phyloP scores from a whole-genome alignment of 1,140 invertebrate genomes.

The Bombus sylvicola region DNA sequence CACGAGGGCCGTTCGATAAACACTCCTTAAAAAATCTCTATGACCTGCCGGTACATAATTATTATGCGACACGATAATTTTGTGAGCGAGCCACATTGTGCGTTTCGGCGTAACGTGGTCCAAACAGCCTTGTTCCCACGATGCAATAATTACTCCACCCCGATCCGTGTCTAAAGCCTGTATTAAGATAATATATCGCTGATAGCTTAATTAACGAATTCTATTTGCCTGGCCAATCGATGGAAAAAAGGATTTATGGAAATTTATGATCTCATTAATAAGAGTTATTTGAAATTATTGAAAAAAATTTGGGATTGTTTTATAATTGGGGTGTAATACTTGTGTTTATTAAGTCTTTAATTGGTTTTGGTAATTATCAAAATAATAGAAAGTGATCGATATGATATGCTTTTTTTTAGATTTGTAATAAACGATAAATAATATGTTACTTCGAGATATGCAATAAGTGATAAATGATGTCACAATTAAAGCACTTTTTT shows the following conservation, averaged over 20 bases:
- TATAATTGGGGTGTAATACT: not conserved
- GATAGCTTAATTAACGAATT: not conserved
- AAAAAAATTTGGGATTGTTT: not conserved
- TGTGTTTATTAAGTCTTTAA: too few species aligned
- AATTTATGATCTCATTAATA: too few species aligned
- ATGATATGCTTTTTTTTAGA: too few species aligned
- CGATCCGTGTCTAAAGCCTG: not conserved
- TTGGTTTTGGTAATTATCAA: not conserved
- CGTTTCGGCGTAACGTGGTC: not conserved
- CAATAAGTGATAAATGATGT: too few species aligned
- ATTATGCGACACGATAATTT: not conserved
- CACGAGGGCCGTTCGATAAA: too few species aligned
- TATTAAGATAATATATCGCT: not conserved
- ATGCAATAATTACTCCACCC: not conserved
- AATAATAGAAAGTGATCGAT: not conserved
- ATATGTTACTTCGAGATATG: not conserved
- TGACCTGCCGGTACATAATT: constrained; percentile 7
- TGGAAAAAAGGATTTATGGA: not conserved
- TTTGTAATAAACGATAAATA: not conserved
- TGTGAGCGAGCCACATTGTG: not conserved
- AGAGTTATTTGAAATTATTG: not conserved
- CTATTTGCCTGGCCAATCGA: not conserved
- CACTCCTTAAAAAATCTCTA: not conserved
- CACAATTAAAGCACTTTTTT: not conserved
- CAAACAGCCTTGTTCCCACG: not conserved